Evolutionary conservation across 2,113 vertebrate species (phyloP).

Genomic region (Hippopotamus amphibius): DNA sequence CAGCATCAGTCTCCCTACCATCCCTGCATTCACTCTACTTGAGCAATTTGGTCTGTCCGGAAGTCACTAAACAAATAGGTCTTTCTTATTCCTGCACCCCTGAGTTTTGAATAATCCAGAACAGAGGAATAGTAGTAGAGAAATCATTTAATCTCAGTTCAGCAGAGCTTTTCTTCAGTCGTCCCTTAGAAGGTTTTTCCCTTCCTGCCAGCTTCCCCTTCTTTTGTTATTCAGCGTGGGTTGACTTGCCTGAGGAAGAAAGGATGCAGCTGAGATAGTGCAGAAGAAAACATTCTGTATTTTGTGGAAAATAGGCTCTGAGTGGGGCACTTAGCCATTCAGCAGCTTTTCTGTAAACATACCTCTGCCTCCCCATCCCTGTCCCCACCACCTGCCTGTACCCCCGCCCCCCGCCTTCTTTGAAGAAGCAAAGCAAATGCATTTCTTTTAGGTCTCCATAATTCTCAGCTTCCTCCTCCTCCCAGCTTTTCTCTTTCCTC

Average conservation of each 20-base stretch:
- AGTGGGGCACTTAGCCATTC: not conserved
- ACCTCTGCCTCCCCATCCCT: not conserved
- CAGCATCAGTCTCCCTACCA: not conserved
- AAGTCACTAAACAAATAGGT: not conserved
- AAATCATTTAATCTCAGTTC: not conserved
- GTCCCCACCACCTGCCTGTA: not conserved
- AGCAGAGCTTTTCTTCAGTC: not conserved
- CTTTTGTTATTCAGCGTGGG: not conserved
- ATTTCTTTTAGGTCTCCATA: constrained; percentile 6
- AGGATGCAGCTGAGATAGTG: not conserved
- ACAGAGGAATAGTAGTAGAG: not conserved
- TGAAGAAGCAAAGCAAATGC: constrained; percentile 53
- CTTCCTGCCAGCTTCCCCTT: not conserved
- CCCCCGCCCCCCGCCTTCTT: not conserved
- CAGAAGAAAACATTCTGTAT: not conserved
- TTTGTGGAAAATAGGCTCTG: not conserved
- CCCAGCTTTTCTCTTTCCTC: not conserved
- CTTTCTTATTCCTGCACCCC: not conserved
- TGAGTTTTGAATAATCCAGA: not conserved
- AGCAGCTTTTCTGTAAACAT: not conserved
- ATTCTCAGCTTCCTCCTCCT: constrained; percentile 47
- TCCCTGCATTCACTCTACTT: not conserved
- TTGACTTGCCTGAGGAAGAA: not conserved
- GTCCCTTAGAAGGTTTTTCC: not conserved
- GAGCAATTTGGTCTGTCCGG: rapidly evolving